These are phyloP conservation scores for Drosophila pectinifera DNA, from an alignment of 1,140 invertebrate species.

Conservation along the genomic window DNA sequence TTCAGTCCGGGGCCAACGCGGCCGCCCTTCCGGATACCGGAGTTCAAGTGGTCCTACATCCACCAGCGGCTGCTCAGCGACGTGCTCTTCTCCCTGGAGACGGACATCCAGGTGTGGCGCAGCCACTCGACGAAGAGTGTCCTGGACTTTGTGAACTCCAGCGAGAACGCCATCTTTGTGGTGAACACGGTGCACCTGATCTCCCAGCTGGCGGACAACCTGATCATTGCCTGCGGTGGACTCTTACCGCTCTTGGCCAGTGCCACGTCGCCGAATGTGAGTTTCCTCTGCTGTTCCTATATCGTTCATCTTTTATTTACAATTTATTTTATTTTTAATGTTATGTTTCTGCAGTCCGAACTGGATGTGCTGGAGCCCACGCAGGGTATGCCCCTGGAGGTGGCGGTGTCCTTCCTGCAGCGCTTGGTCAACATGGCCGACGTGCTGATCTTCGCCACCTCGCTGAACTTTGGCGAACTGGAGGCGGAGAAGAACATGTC, in stretches of 20 bases:
- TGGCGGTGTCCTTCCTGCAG: conserved; percentile 98
- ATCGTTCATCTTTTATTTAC: conserved; percentile 40
- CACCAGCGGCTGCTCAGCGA: conserved; percentile 98
- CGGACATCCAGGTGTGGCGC: conserved; percentile 96
- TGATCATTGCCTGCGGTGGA: conserved; percentile 99
- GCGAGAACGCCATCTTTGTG: conserved; percentile 99
- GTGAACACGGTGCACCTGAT: conserved; percentile 99
- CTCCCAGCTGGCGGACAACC: conserved; percentile 98
- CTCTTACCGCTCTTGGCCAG: conserved; percentile 97
- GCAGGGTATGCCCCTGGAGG: conserved; percentile 99
- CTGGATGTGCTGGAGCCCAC: conserved; percentile 99
- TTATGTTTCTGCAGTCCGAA: conserved; percentile 92
- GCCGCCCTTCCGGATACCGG: conserved; percentile 99
- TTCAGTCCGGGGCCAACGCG: conserved; percentile 97
- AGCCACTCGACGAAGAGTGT: conserved; percentile 98
- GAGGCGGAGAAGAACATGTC: conserved; percentile 99
- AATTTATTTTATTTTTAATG: conserved; percentile 1
- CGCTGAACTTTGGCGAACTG: conserved; percentile 98
- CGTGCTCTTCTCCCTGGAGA: conserved; percentile 98
- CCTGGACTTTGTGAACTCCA: conserved; percentile 98
- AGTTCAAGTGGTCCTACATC: conserved; percentile 99
- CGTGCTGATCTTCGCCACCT: conserved; percentile 98
- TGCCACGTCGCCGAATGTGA: conserved; percentile 99
- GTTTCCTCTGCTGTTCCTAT: conserved; percentile 65
- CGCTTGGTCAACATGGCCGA: conserved; percentile 99